Percentiles rank a stretch among this genome's conserved stretches.
Conservation (phyloP, 2,888 invertebrate genomes). For the Phytoseiulus persimilis region DNA sequence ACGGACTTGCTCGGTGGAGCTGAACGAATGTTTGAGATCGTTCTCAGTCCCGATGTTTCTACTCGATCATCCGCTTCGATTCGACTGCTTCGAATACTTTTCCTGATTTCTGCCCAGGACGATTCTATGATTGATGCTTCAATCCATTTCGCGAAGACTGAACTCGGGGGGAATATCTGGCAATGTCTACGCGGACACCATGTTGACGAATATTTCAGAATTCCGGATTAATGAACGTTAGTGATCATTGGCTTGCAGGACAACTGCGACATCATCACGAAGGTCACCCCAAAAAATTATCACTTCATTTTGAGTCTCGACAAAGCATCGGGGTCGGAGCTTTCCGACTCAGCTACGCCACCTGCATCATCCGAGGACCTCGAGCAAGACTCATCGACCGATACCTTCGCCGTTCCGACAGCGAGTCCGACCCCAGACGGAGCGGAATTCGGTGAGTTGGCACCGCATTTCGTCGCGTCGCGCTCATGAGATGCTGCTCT, state of each 20-base stretch:
- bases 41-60: too few species aligned
- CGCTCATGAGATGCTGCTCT: too few species aligned
- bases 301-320: conserved; percentile 25
- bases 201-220: not conserved
- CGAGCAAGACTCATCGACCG: not conserved
- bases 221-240: not conserved
- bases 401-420: not conserved
- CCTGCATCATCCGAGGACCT: not conserved
- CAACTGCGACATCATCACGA: conserved; percentile 29
- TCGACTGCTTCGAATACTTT: too few species aligned
- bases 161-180: too few species aligned
- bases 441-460: not conserved
- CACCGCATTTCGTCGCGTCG: too few species aligned
- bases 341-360: not conserved
- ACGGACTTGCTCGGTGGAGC: too few species aligned
- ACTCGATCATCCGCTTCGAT: too few species aligned
- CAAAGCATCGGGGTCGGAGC: not conserved
- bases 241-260: not conserved
- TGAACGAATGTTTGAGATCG: too few species aligned
- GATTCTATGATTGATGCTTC: too few species aligned
- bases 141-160: too few species aligned
- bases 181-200: too few species aligned
- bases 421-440: not conserved
- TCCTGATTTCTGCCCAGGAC: too few species aligned
- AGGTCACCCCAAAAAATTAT: conserved; percentile 33